Base-by-base conservation (phyloP, 2,888 invertebrate species). In the Ferrisia virgata region DNA sequence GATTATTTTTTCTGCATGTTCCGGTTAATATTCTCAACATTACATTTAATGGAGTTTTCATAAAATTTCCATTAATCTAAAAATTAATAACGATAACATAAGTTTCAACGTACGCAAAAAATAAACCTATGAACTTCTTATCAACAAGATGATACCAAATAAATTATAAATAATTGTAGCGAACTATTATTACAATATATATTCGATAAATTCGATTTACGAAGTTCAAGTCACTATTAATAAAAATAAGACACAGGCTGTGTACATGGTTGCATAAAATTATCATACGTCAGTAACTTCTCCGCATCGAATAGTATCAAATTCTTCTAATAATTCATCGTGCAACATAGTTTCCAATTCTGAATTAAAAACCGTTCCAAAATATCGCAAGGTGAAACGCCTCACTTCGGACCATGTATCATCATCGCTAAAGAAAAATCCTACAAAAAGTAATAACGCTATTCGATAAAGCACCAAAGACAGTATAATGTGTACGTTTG, bases 391-490 rank as follows among this genome's bases (percentile, higher is more conserved):
- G 25, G 47, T 47, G n/a, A 79, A 40, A 28, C 79, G 40, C 25
- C 79, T 39, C 15, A 79, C 47, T 40, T 43, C 31, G 3, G 25
- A 47, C 47, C 40, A 43, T 6, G 31, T 40, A 31, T 79, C 79
- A 15, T 79, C 47, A 43, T 79, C 79, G 15, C n/a, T n/a, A 25
- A 79, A 79, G 39, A 79, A 79, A 43, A 79, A 79, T 47, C 79
- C 79, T 79, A 11, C 2, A 31, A 76, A 22, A 15, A 9, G 43
- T 39, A 11, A 43, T 15, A 64, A 64, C 2, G 1, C 11, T 9
- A n/a, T 47, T n/a, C n/a, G n/a, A n/a, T n/a, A n/a, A n/a, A n/a
- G n/a, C n/a, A n/a, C n/a, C n/a, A n/a, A n/a, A n/a, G n/a, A n/a
- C n/a, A n/a, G n/a, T n/a, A n/a, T n/a, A n/a, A n/a, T n/a, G n/a